These are phyloP conservation scores for Platichthys stellatus DNA, from an alignment of 2,113 vertebrate genomes.

Conservation along the genomic window DNA sequence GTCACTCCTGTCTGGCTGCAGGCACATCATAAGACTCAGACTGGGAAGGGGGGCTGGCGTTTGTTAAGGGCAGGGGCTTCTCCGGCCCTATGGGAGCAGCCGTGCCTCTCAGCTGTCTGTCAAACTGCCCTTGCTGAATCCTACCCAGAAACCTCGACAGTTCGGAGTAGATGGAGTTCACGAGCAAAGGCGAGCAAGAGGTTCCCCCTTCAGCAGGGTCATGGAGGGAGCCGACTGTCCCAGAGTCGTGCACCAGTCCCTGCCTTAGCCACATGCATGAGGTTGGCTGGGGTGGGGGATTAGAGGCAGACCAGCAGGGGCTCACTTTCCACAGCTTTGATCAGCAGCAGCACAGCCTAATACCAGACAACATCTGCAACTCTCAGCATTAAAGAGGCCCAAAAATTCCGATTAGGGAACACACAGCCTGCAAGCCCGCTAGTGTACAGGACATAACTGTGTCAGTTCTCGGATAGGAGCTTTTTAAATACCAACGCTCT, in stretches of 20 bases:
- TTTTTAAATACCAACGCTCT: constrained; percentile 60
- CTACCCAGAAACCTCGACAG: constrained; percentile 30
- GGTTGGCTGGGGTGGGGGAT: constrained; percentile 48
- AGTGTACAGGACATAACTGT: constrained; percentile 64
- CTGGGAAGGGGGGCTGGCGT: background rate
- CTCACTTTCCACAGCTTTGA: constrained; percentile 77
- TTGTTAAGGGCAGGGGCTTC: constrained; percentile 33
- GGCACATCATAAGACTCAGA: constrained; percentile 24
- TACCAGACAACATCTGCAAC: constrained; percentile 78
- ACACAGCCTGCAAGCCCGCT: constrained; percentile 43
- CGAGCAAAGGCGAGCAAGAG: constrained; percentile 31
- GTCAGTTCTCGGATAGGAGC: constrained; percentile 61
- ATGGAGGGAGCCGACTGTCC: constrained; percentile 42
- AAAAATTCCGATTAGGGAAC: constrained; percentile 68
- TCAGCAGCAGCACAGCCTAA: constrained; percentile 73
- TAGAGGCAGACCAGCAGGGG: constrained; percentile 75
- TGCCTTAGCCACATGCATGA: constrained; percentile 50
- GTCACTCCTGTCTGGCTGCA: constrained; percentile 56
- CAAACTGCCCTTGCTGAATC: constrained; percentile 45
- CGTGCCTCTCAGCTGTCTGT: constrained; percentile 56
- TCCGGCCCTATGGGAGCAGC: constrained; percentile 42
- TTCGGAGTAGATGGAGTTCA: constrained; percentile 16
- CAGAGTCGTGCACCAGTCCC: constrained; percentile 35
- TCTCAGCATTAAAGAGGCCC: constrained; percentile 72
- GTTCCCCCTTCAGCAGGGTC: constrained; percentile 40